phyloP scores from a whole-genome alignment of 1,140 invertebrate genomes.

The Globodera ellingtonae region DNA sequence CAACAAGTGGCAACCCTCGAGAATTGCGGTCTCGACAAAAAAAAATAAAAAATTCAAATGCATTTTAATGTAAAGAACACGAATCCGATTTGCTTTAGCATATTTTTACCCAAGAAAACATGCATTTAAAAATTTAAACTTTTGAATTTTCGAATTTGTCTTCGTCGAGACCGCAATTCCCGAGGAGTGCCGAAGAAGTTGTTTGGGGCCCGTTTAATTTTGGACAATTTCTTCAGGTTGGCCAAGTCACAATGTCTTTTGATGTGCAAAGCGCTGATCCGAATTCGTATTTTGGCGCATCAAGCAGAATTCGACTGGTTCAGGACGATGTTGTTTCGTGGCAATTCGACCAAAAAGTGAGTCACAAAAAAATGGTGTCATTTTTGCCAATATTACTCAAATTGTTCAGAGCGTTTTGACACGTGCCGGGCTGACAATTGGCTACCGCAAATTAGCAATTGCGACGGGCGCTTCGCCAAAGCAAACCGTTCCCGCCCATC shows the following conservation, averaged over 20 bases:
- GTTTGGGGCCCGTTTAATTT: no score
- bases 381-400: constrained; percentile 14
- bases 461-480: constrained; percentile 40
- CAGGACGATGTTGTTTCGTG: constrained; percentile 42
- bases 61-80: no score
- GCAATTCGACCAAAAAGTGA: constrained; percentile 27
- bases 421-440: constrained; percentile 4
- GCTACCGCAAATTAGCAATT: constrained; percentile 40
- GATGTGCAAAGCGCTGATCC: constrained; percentile 14
- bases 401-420: constrained; percentile 15
- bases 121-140: not conserved
- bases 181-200: no score
- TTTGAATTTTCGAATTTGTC: not conserved
- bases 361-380: not conserved
- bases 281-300: constrained; percentile 9
- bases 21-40: not conserved
- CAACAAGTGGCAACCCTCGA: not conserved
- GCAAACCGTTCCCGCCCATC: constrained; percentile 7
- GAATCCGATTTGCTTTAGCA: no score
- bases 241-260: constrained; percentile 33
- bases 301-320: constrained; percentile 29
- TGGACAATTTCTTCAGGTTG: constrained; percentile 27
- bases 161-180: no score
- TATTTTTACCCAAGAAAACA: no score
- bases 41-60: no score